Evolutionary conservation across 2,888 invertebrate genomes (phyloP), one percentile per base, ranked within the genome.

Genomic region (Panzeria rudis): DNA sequence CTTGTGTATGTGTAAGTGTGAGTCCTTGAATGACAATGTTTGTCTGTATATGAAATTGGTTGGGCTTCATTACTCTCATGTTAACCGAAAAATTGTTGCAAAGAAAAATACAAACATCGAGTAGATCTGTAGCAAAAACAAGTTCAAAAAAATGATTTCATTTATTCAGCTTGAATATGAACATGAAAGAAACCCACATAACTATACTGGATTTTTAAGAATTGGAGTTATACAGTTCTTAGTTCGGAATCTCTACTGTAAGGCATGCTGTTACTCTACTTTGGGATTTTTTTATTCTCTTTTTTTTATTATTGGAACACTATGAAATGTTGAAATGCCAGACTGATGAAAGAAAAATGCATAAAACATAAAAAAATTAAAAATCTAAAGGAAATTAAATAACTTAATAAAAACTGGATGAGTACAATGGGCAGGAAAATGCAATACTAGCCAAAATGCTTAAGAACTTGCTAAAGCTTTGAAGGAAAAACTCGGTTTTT

Each of bases 1-100:
- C 8, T 1, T n/a, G 0, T 38, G 15, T n/a, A 17, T 23, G 41
- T 11, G 20, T 20, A n/a, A 29, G 9, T 38, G 29, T 17, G 44
- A 61, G n/a, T 64, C 52, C 32, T 59, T 56, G 56, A 32, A 29
- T 83, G 72, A 77, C 77, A 69, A 35, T 44, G 56, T 64, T 11
- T 54, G 38, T 44, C 35, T 25, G 52, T 8, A 23, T 62, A 17
- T 38, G 38, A 75, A 38, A 75, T 69, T 47, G 47, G 52, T 59
- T 72, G 66, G 71, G 81, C 83, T 83, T 83, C 72, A 83, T 83
- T 77, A 77, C 83, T 52, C 50, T 50, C 77, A 72, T 77, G 64
- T 69, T 62, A 76, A 56, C 52, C 54, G 2, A 59, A 59, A 38
- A 41, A 61, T 50, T 72, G 23, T 64, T 61, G 59, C 71, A 71